Evolutionary conservation across 2,888 invertebrate species (phyloP).

Genomic region (Drosophila pseudotakahashii): DNA sequence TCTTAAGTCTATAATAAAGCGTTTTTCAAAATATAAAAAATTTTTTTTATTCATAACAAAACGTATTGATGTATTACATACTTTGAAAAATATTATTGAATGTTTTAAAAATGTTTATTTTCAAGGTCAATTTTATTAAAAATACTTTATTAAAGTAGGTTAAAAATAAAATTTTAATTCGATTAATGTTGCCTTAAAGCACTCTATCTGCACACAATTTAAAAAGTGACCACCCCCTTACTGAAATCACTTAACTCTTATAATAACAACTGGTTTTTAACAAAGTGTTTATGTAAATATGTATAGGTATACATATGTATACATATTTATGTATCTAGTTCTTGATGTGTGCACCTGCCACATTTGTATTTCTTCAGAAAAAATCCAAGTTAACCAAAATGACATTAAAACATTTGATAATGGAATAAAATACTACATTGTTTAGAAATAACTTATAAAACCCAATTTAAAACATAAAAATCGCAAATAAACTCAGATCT

Average conservation of each 20-base stretch:
- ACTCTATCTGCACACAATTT: background rate
- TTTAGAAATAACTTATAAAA: background rate
- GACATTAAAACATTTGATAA: background rate
- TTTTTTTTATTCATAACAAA: too few relatives aligned
- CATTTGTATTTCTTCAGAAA: constrained; percentile 8
- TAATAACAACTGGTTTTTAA: constrained; percentile 16
- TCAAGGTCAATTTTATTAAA: too few relatives aligned
- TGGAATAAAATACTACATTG: background rate
- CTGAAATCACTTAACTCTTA: background rate
- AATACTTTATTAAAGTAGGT: too few relatives aligned
- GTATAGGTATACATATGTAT: background rate
- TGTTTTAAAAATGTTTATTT: background rate
- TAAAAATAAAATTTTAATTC: background rate
- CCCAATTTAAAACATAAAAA: background rate
- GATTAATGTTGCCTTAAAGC: background rate
- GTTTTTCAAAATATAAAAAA: background rate
- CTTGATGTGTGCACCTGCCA: constrained; percentile 4
- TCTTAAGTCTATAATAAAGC: background rate
- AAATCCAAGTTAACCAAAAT: constrained; percentile 6
- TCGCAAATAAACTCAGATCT: background rate
- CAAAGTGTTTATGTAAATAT: background rate
- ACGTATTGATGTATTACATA: too few relatives aligned
- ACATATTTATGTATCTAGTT: constrained; percentile 8
- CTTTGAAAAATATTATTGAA: too few relatives aligned
- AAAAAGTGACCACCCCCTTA: background rate